These are phyloP conservation scores for Mycetomoellerius zeteki DNA, from an alignment of 1,140 invertebrate genomes.

Conservation along the genomic window DNA sequence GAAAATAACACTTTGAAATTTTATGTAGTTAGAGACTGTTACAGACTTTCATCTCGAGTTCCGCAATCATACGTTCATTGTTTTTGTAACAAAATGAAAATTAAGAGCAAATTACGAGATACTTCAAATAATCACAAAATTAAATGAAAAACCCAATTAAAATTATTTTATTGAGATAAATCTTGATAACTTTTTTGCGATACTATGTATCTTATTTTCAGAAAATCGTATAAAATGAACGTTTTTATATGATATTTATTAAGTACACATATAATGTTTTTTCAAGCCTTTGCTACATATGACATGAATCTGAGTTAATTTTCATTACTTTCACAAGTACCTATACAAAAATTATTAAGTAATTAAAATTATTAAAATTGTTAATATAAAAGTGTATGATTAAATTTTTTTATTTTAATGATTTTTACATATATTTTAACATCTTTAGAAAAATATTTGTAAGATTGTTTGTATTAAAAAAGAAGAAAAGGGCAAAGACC, in stretches of 20 bases:
- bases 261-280: background rate
- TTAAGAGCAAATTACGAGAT: background rate
- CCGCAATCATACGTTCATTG: background rate
- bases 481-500: no score
- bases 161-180: background rate
- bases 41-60: background rate
- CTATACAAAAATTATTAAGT: no score
- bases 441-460: no score
- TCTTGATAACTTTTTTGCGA: background rate
- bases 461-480: no score
- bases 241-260: background rate
- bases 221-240: background rate
- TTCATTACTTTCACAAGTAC: no score
- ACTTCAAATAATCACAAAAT: background rate
- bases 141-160: background rate
- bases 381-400: no score
- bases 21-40: background rate
- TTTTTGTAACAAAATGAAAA: background rate
- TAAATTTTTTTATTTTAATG: no score
- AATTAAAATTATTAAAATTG: no score
- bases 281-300: no score
- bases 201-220: no score
- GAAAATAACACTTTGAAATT: slow-evolving; percentile 38
- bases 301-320: no score
- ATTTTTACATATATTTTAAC: no score